Conservation (phyloP, 2,113 vertebrate species). For the Lutjanus erythropterus region DNA sequence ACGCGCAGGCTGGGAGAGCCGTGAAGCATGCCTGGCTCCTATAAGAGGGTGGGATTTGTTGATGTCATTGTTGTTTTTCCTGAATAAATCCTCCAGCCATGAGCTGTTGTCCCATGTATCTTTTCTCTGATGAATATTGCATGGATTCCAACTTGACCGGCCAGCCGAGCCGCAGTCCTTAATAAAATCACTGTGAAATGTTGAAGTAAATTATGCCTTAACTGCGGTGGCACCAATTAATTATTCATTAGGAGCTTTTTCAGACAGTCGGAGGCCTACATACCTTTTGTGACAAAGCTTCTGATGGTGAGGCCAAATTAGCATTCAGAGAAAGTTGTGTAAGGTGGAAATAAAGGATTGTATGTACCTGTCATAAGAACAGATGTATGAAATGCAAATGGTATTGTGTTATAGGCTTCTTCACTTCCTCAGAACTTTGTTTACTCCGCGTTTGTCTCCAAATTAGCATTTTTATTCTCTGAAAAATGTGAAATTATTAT, state of each 20-base stretch:
- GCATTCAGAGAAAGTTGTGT: constrained; percentile 69
- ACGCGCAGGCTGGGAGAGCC: constrained; percentile 45
- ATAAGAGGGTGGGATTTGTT: constrained; percentile 73
- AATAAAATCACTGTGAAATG: constrained; percentile 80
- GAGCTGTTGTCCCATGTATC: constrained; percentile 64
- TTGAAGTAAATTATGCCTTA: constrained; percentile 79
- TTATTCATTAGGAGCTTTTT: constrained; percentile 84
- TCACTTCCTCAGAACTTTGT: constrained; percentile 51
- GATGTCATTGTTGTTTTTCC: constrained; percentile 65
- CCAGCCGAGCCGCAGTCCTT: constrained; percentile 62
- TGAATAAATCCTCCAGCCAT: constrained; percentile 74
- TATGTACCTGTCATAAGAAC: constrained; percentile 74
- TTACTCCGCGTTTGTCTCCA: constrained; percentile 30
- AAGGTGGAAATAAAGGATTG: constrained; percentile 68
- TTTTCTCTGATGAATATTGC: constrained; percentile 80
- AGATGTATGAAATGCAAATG: constrained; percentile 80
- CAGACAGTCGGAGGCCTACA: constrained; percentile 65
- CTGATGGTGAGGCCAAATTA: constrained; percentile 71
- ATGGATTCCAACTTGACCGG: constrained; percentile 74
- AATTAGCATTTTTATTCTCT: constrained; percentile 58
- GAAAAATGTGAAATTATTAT: constrained; percentile 39
- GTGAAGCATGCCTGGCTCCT: constrained; percentile 64
- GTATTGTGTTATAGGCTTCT: constrained; percentile 53
- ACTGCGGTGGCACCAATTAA: constrained; percentile 78
- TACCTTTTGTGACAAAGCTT: constrained; percentile 73